Conservation (phyloP, 2,797 vertebrate genomes). For the Chaunax sp. region DNA sequence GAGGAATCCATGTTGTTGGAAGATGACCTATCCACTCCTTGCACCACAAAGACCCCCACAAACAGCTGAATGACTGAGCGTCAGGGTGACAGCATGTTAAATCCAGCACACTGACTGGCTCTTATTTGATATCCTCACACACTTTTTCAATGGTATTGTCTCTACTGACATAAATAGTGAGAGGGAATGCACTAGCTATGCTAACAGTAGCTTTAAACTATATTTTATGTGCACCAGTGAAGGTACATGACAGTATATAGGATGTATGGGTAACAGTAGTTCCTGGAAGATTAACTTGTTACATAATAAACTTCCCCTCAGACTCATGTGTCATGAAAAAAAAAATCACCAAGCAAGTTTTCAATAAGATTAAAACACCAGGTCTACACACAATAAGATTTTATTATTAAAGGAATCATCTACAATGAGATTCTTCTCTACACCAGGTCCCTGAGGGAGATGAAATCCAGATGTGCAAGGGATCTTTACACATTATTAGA, state of each 20-base stretch:
- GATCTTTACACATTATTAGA: too few species aligned
- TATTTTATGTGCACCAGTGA: not conserved
- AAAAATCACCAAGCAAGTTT: not conserved
- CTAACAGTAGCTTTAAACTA: not conserved
- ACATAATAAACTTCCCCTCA: constrained; percentile 7
- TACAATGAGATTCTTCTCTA: too few species aligned
- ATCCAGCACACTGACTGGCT: constrained; percentile 29
- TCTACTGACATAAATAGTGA: not conserved
- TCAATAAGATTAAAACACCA: too few species aligned
- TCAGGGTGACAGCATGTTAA: constrained; percentile 36
- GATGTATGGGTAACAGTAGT: not conserved
- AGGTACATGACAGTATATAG: not conserved
- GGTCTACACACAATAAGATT: not conserved
- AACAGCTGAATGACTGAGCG: constrained; percentile 84
- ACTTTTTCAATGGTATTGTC: not conserved
- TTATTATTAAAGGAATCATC: too few species aligned
- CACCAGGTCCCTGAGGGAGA: too few species aligned
- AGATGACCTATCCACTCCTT: constrained; percentile 61
- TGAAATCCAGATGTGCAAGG: too few species aligned
- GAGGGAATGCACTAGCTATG: not conserved
- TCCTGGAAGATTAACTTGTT: not conserved
- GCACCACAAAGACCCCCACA: constrained; percentile 53
- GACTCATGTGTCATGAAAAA: not conserved
- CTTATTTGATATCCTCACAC: too few species aligned
- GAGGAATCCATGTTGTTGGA: constrained; percentile 81